A percentile compares a stretch with the other conserved stretches of the same genome.
Evolutionary conservation across 2,113 vertebrate species (phyloP).

Genomic region (Laticauda laticaudata): DNA sequence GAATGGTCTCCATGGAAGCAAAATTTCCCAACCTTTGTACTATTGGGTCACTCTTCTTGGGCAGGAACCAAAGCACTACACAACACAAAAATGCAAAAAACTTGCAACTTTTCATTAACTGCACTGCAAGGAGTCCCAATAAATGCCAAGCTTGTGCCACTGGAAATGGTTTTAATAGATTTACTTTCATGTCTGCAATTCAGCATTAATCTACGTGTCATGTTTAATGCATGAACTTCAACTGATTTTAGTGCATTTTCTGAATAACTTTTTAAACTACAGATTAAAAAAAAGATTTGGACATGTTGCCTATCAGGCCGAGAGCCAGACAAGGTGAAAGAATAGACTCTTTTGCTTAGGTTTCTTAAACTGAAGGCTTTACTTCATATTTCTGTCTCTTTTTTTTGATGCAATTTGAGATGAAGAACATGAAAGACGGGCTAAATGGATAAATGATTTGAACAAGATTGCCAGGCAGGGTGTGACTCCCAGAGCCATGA

Average conservation of each 20-base stretch:
- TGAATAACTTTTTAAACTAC: conserved; percentile 80
- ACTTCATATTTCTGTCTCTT: conserved; percentile 78
- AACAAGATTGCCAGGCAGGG: conserved; percentile 63
- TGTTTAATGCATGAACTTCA: conserved; percentile 81
- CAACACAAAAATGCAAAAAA: conserved; percentile 11
- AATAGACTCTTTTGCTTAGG: conserved; percentile 63
- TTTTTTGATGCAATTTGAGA: conserved; percentile 81
- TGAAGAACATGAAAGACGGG: conserved; percentile 77
- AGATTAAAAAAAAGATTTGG: conserved; percentile 46
- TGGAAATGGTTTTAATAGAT: conserved; percentile 75
- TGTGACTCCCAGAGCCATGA: background rate
- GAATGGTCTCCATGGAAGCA: rapidly evolving
- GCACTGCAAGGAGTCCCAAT: conserved; percentile 51
- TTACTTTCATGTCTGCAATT: conserved; percentile 79
- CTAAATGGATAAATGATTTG: conserved; percentile 60
- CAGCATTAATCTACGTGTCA: conserved; percentile 78
- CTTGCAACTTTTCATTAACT: conserved; percentile 23
- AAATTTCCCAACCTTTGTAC: background rate
- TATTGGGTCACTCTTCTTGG: background rate
- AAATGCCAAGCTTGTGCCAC: conserved; percentile 65
- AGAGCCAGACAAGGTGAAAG: conserved; percentile 67
- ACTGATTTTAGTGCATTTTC: conserved; percentile 76
- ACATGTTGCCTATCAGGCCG: conserved; percentile 66
- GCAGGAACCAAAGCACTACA: background rate
- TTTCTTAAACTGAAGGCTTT: conserved; percentile 75